A percentile compares a stretch with the other conserved stretches of the same genome.
phyloP scores from a whole-genome alignment of 2,797 vertebrate genomes.

The Setipinna tenuifilis region DNA sequence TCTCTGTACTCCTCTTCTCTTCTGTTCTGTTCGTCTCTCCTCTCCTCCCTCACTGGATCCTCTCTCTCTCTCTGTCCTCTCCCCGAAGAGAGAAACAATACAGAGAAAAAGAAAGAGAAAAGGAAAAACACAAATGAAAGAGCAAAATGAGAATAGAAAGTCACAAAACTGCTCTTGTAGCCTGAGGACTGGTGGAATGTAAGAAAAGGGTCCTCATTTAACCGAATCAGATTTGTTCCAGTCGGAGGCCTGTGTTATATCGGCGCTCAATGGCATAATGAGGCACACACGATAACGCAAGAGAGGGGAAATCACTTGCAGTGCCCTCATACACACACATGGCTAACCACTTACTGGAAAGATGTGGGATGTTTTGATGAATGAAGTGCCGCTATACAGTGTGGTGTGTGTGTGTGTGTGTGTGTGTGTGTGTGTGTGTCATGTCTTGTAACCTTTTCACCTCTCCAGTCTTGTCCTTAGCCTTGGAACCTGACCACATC shows the following conservation, averaged over 20 bases:
- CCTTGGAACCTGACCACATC: too few relatives aligned
- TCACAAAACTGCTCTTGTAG: background rate
- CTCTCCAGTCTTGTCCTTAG: too few relatives aligned
- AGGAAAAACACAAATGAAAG: background rate
- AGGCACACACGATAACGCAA: background rate
- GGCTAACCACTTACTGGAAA: background rate
- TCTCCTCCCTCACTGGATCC: background rate
- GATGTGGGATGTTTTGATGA: constrained; percentile 1
- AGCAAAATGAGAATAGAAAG: background rate
- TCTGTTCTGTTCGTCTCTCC: background rate
- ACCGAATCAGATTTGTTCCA: constrained; percentile 1
- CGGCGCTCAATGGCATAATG: background rate
- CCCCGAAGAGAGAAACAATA: background rate
- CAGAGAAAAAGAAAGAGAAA: background rate
- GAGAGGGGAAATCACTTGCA: background rate
- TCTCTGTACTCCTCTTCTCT: background rate
- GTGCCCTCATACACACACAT: background rate
- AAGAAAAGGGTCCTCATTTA: background rate
- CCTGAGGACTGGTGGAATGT: background rate
- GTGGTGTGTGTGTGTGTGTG: background rate
- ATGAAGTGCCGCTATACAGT: background rate
- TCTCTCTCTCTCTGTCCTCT: background rate
- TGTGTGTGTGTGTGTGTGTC: background rate
- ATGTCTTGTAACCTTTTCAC: too few relatives aligned
- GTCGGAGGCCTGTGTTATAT: background rate